Base-by-base conservation (phyloP, 2,113 vertebrate species). In the Motacilla alba region DNA sequence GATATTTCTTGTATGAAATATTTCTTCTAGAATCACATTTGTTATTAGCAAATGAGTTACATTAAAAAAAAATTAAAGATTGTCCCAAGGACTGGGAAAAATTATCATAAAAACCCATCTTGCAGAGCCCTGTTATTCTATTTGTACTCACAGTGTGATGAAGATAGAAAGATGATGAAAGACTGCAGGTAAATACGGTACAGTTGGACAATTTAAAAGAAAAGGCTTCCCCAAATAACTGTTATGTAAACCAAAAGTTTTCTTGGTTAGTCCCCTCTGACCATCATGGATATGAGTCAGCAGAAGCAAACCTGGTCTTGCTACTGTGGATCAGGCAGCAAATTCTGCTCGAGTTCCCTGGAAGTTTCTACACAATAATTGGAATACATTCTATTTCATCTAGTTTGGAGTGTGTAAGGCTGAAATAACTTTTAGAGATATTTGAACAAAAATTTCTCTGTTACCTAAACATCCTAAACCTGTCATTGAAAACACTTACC, bases 401-500 rank as follows among this genome's bases (percentile, higher is more conserved):
- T 46, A 35, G 7, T 43, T 62, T 35, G 44, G 16, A 68, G 23
- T 23, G 24, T 47, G 37, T 35, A 88, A 58, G 8, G 18, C 9
- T 73, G 39, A 79, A 73, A 84, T 35, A 68, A 43, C 22, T 85
- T 87, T 37, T 44, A 13, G 46, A 53, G 4, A 58, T 14, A 7
- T 73, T 41, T 24, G 19, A 79, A 66, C 5, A 56, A 68, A 72
- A 43, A 12, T 13, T 14, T 58, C 6, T 22, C 21, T 4, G 7
- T 50, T 41, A 50, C 39, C 58, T 43, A 47, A 53, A 19, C 6
- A 3, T 50, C 27, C 50, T 33, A 78, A 87, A 33, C 6, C 20
- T 81, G 23, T 8, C 28, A 26, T 0, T 79, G 64, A 50, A 74
- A 83, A 47, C 63, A 98, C 99, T 98, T 97, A 99, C 99, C 98